Base-by-base conservation (phyloP, 2,797 vertebrate genomes). In the Melanotaenia maccullochi region DNA sequence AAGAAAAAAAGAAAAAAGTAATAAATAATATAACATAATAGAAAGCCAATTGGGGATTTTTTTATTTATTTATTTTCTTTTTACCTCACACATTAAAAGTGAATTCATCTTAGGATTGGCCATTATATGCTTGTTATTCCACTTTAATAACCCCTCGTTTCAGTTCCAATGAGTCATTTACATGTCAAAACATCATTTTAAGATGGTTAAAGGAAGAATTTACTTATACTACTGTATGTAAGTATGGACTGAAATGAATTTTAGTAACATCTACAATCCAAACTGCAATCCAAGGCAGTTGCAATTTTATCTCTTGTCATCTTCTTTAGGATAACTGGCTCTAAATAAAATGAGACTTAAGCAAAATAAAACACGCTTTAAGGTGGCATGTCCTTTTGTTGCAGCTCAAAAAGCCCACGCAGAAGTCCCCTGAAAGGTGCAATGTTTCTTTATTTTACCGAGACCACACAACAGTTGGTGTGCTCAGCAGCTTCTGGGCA, bases 391-490 rank as follows among this genome's bases (percentile, higher is more conserved):
- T 49, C 82, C 54, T 71, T 78, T 32, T 18, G 49, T 42, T 16
- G 24, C 33, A 57, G 62, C 71, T 68, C 35, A 51, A 79, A 76
- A 72, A 79, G 61, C 57, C 52, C 51, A 44, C 79, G 68, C 32
- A 59, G 52, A 66, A 73, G 72, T 47, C 33, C 62, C 60, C 64
- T 55, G 70, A 80, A 85, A 90, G 89, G 83, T 88, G 84, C 77
- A 54, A 78, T 42, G 80, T 65, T 69, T 83, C 64, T 71, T 75
- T 76, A 38, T 88, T 83, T 83, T 76, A 75, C 75, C 79, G 77
- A 80, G 66, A 65, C 69, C 32, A 73, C 79, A 87, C 82, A 85
- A 88, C 90, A 89, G 90, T 92, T 91, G 87, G 87, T 88, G 88
- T 83, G 84, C 85, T 89, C 61, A 56, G 70, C 76, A 22, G 86